These are phyloP conservation scores for Rhombomys opimus DNA, from an alignment of 2,113 vertebrate genomes.

Conservation along the genomic window DNA sequence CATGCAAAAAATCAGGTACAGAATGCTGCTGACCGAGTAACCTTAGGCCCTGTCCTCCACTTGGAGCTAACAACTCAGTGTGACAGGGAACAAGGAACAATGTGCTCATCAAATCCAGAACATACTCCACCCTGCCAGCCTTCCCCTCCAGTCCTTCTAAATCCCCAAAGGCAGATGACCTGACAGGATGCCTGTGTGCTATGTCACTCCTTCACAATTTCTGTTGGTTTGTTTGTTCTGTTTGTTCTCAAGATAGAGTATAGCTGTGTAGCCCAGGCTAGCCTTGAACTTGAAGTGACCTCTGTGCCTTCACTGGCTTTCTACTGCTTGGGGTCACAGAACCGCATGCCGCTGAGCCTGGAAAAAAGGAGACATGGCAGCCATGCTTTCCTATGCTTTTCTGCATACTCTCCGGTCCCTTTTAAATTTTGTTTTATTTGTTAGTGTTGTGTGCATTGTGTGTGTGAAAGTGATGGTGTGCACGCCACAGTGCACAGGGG, in stretches of 20 bases:
- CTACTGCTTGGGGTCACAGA: not conserved
- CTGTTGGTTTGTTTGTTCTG: not conserved
- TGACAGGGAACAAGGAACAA: not conserved
- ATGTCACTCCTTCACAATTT: not conserved
- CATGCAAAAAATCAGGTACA: not conserved
- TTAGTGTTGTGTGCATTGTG: not conserved
- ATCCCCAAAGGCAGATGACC: not conserved
- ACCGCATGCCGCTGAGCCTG: not conserved
- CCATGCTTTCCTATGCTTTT: not conserved
- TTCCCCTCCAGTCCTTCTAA: not conserved
- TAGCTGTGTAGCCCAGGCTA: not conserved
- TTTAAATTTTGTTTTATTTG: not conserved
- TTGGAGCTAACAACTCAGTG: not conserved
- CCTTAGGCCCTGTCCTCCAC: rapidly evolving
- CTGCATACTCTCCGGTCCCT: rapidly evolving
- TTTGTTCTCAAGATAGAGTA: not conserved
- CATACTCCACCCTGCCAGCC: not conserved
- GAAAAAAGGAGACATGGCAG: too few relatives aligned
- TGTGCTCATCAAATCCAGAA: not conserved
- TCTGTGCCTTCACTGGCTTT: not conserved
- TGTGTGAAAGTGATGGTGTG: not conserved
- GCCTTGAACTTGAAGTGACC: not conserved
- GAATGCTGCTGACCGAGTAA: not conserved
- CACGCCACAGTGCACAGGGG: too few relatives aligned
- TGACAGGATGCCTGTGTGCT: not conserved